Percentiles rank a stretch among this genome's conserved stretches.
Evolutionary conservation across 2,113 vertebrate genomes (phyloP).

Genomic region (Holacanthus passer): DNA sequence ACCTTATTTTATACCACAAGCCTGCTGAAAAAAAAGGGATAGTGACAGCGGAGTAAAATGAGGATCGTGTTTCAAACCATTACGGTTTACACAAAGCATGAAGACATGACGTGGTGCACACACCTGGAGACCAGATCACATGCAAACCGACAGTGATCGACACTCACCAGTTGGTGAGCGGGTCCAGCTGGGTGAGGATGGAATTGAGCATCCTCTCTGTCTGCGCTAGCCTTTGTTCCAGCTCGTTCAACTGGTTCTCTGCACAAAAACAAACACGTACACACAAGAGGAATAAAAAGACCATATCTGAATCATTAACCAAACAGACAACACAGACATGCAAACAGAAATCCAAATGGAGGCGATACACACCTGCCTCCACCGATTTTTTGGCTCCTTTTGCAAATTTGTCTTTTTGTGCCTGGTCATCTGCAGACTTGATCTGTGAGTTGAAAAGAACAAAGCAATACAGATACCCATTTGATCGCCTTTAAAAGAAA

Average conservation of each 20-base stretch:
- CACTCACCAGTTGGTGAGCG: slow-evolving; percentile 91
- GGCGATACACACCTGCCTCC: slow-evolving; percentile 84
- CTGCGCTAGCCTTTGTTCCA: slow-evolving; percentile 90
- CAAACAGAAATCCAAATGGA: slow-evolving; percentile 20
- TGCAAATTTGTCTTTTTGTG: slow-evolving; percentile 80
- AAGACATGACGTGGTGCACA: not conserved
- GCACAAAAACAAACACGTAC: not conserved
- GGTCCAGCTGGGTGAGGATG: slow-evolving; percentile 92
- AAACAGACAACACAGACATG: slow-evolving; percentile 14
- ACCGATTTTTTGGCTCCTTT: slow-evolving; percentile 87
- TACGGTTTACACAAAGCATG: not conserved
- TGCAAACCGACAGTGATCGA: not conserved
- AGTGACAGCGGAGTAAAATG: not conserved
- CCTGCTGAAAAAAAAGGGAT: not conserved
- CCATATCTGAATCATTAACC: not conserved
- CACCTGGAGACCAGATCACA: not conserved
- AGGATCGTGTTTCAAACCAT: slow-evolving; percentile 9
- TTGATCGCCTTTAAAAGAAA: too few relatives aligned
- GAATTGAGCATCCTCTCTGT: slow-evolving; percentile 94
- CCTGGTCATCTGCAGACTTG: slow-evolving; percentile 86
- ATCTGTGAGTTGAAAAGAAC: slow-evolving; percentile 78
- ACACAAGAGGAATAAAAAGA: not conserved
- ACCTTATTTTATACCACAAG: not conserved
- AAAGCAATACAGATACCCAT: not conserved
- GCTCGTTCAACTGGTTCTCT: slow-evolving; percentile 91